A percentile compares a stretch with the other conserved stretches of the same genome.
These are phyloP conservation scores for Leucozona laternaria DNA, from an alignment of 2,888 invertebrate species.

Conservation along the genomic window DNA sequence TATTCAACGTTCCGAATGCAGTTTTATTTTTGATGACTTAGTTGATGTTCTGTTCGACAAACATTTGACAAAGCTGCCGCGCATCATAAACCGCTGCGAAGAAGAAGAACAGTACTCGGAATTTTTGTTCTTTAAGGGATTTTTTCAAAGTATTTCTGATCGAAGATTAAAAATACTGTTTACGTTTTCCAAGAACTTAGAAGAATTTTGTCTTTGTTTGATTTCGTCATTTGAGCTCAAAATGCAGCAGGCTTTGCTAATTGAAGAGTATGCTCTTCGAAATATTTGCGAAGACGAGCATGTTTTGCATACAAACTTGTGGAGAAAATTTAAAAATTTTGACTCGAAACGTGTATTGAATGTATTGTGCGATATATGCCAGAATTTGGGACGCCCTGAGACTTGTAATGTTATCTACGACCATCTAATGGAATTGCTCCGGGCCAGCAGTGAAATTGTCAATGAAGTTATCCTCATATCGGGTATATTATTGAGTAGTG, in stretches of 20 bases:
- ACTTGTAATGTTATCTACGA: conserved; percentile 86
- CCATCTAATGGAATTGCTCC: conserved; percentile 86
- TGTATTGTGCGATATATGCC: conserved; percentile 86
- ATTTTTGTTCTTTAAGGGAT: conserved; percentile 88
- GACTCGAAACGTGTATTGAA: conserved; percentile 83
- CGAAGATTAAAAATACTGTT: conserved; percentile 86
- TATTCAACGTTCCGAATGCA: conserved; percentile 80
- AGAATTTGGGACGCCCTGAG: conserved; percentile 85
- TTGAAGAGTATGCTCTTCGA: conserved; percentile 84
- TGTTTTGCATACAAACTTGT: conserved; percentile 79
- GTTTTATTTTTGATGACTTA: conserved; percentile 81
- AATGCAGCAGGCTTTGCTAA: conserved; percentile 83
- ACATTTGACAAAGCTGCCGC: conserved; percentile 87
- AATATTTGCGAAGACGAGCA: conserved; percentile 82
- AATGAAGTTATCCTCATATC: conserved; percentile 85
- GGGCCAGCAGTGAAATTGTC: conserved; percentile 84
- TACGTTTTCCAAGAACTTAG: conserved; percentile 84
- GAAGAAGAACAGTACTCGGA: conserved; percentile 86
- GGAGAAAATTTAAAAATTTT: conserved; percentile 88
- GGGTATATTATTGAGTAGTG: conserved; percentile 78
- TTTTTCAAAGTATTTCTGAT: conserved; percentile 86
- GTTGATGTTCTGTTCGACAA: conserved; percentile 86
- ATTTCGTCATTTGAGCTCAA: conserved; percentile 85
- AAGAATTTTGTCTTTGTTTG: conserved; percentile 85
- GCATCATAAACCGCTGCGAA: conserved; percentile 88